Evolutionary conservation across 2,888 invertebrate species (phyloP).

Genomic region (Sinopyrophorus schimmeli): DNA sequence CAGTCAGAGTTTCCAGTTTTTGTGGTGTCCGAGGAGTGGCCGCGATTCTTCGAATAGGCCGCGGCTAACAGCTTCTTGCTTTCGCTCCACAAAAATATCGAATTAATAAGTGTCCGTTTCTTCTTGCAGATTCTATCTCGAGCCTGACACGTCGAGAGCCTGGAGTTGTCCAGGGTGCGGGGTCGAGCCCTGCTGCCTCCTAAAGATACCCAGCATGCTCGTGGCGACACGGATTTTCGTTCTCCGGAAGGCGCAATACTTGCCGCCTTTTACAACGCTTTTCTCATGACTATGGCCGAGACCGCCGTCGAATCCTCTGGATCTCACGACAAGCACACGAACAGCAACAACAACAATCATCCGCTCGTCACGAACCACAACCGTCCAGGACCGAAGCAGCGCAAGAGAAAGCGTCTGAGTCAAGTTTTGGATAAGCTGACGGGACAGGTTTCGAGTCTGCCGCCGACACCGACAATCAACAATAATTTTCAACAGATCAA

Average conservation of each 20-base stretch:
- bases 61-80: too few species aligned
- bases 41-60: slow-evolving; percentile 37
- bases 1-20: slow-evolving; percentile 36
- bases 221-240: slow-evolving; percentile 31
- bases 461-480: slow-evolving; percentile 51
- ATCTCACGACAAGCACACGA: slow-evolving; percentile 56
- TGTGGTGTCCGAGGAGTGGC: slow-evolving; percentile 39
- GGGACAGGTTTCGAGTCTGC: slow-evolving; percentile 49
- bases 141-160: slow-evolving; percentile 8
- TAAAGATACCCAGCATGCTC: slow-evolving; percentile 38
- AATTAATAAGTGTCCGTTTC: background rate
- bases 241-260: slow-evolving; percentile 49
- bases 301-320: slow-evolving; percentile 61
- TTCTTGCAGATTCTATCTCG: slow-evolving; percentile 16
- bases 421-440: slow-evolving; percentile 78
- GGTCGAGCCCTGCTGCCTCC: slow-evolving; percentile 16
- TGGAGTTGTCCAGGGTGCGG: slow-evolving; percentile 19
- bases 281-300: slow-evolving; percentile 76
- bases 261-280: slow-evolving; percentile 61
- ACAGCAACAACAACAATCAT: slow-evolving; percentile 65
- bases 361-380: slow-evolving; percentile 66
- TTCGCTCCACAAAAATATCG: too few species aligned
- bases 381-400: slow-evolving; percentile 65
- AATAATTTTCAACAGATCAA: slow-evolving; percentile 57
- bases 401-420: slow-evolving; percentile 78